phyloP scores from a whole-genome alignment of 53 echinoderm and acorn worm species.

The Stichopus horrens region DNA sequence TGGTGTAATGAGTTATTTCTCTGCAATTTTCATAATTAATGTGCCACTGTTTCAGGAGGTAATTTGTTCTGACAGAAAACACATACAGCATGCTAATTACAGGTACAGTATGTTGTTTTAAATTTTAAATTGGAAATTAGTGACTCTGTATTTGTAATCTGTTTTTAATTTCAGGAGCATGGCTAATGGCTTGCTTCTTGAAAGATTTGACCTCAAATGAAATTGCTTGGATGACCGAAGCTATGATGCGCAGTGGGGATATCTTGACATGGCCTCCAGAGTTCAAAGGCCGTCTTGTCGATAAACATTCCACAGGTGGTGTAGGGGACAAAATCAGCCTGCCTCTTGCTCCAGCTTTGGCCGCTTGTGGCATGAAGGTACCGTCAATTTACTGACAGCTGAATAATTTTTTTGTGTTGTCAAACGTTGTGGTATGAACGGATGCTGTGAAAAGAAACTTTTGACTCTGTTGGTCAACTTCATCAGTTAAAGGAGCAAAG shows the following conservation, averaged over 20 bases:
- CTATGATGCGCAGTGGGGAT: constrained; percentile 70
- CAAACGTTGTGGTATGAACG: not conserved
- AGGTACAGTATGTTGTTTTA: too few species aligned
- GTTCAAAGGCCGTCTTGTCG: constrained; percentile 63
- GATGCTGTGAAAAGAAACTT: not conserved
- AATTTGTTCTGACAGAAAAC: too few species aligned
- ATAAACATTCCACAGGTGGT: constrained; percentile 93
- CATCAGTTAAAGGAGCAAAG: too few species aligned
- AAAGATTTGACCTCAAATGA: constrained; percentile 57
- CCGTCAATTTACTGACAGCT: too few species aligned
- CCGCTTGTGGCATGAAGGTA: constrained; percentile 79
- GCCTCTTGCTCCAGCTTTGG: constrained; percentile 76
- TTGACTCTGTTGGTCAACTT: not conserved
- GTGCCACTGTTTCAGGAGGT: too few species aligned
- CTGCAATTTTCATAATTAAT: too few species aligned
- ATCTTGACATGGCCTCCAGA: constrained; percentile 63
- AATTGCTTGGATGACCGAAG: constrained; percentile 56
- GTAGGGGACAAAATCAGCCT: constrained; percentile 87
- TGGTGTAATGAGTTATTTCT: too few species aligned
- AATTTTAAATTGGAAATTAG: too few species aligned
- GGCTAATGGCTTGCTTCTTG: constrained; percentile 61
- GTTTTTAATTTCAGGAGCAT: not conserved
- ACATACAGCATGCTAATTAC: too few species aligned
- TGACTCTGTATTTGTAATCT: too few species aligned
- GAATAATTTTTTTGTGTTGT: not conserved